These are phyloP conservation scores for Pseudococcus viburni DNA, from an alignment of 2,888 invertebrate species.

Conservation along the genomic window DNA sequence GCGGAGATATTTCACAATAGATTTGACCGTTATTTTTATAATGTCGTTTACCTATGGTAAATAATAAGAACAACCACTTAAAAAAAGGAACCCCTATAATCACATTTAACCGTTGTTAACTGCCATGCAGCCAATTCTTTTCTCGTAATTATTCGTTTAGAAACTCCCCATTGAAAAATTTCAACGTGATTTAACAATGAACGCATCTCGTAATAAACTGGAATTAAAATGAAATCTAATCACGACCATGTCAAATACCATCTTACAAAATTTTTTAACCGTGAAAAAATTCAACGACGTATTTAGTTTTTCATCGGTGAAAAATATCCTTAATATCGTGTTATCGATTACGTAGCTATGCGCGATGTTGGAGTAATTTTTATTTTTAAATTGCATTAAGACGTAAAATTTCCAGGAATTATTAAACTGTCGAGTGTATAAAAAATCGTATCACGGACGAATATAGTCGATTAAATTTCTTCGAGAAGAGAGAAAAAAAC, in stretches of 20 bases:
- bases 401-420: neutral
- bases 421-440: neutral
- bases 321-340: neutral
- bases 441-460: neutral
- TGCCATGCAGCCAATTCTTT: slow-evolving; percentile 47
- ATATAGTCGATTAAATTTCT: neutral
- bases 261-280: neutral
- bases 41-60: slow-evolving; percentile 60
- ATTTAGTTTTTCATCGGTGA: neutral
- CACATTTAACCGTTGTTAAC: slow-evolving; percentile 55
- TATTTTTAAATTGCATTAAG: neutral
- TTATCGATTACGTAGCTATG: too few species aligned
- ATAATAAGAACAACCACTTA: slow-evolving; percentile 49
- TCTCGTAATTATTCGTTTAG: slow-evolving; percentile 45
- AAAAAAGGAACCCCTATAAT: slow-evolving; percentile 55
- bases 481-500: neutral
- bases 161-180: slow-evolving; percentile 39
- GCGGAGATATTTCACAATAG: slow-evolving; percentile 32
- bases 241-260: neutral
- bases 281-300: too few species aligned
- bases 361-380: too few species aligned
- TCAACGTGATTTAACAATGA: slow-evolving; percentile 24
- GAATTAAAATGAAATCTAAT: neutral
- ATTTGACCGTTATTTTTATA: slow-evolving; percentile 63
- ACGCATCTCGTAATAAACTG: slow-evolving; percentile 15